Evolutionary conservation across 2,113 vertebrate genomes (phyloP).

Genomic region (Tupaia tana): DNA sequence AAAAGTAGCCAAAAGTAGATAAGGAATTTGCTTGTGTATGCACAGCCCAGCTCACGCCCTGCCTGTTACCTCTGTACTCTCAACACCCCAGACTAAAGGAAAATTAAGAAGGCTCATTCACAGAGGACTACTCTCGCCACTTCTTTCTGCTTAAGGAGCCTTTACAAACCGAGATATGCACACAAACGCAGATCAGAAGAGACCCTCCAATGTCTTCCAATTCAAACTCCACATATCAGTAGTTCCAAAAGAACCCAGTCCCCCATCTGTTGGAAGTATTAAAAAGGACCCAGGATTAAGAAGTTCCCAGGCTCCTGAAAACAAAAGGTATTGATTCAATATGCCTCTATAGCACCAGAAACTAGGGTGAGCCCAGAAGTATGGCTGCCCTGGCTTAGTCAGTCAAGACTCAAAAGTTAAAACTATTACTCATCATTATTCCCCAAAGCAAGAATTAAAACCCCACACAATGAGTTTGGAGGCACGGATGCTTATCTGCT

Average conservation of each 20-base stretch:
- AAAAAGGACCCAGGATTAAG: neutral
- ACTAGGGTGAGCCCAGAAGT: neutral
- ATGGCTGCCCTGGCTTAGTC: neutral
- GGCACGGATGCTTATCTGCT: neutral
- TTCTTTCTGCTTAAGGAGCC: neutral
- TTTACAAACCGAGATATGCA: rapidly evolving
- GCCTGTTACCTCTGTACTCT: too few species aligned
- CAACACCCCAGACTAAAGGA: neutral
- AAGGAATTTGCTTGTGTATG: neutral
- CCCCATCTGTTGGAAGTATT: neutral
- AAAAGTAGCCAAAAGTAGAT: neutral
- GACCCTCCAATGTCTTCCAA: neutral
- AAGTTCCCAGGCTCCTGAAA: too few species aligned
- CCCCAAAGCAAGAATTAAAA: neutral
- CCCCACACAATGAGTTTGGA: neutral
- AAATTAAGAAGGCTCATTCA: neutral
- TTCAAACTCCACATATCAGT: rapidly evolving
- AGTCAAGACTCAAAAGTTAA: neutral
- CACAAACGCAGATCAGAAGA: neutral
- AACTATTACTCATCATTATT: neutral
- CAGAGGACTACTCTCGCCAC: rapidly evolving
- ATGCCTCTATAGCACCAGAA: neutral
- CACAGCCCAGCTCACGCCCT: neutral
- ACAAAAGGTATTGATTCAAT: rapidly evolving
- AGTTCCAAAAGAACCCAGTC: neutral